Conservation (phyloP, 2,888 invertebrate genomes). For the Gymnosoma rotundatum region DNA sequence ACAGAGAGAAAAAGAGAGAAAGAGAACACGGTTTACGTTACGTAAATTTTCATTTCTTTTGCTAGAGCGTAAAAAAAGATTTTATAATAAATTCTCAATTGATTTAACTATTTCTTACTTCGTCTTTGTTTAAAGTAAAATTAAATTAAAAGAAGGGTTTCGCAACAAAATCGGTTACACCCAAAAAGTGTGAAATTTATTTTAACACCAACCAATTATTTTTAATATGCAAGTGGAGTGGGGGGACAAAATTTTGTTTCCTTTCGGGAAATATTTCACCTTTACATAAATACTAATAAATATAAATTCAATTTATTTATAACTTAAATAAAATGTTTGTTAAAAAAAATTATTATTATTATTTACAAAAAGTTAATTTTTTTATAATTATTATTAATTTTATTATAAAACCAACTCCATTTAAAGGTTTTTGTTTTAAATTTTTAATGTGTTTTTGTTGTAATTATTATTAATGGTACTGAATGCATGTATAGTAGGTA, state of each 20-base stretch:
- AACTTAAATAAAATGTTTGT: conserved; percentile 44
- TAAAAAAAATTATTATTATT: conserved; percentile 44
- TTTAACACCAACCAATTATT: conserved; percentile 74
- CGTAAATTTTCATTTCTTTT: background rate
- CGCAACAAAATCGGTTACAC: conserved; percentile 79
- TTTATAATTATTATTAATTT: conserved; percentile 26
- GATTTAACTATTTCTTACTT: conserved; percentile 26
- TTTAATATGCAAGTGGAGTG: background rate
- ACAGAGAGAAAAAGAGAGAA: background rate
- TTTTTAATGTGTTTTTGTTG: conserved; percentile 41
- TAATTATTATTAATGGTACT: conserved; percentile 17
- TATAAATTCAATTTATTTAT: conserved; percentile 42
- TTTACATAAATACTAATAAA: conserved; percentile 34
- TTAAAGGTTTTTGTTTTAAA: conserved; percentile 10
- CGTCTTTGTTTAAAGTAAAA: conserved; percentile 37
- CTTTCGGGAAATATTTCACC: conserved; percentile 4
- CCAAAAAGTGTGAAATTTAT: conserved; percentile 75
- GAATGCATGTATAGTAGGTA: conserved; percentile 22
- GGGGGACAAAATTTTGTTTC: background rate
- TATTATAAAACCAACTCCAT: conserved; percentile 67
- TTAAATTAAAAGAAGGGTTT: conserved; percentile 34
- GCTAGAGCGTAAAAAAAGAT: background rate
- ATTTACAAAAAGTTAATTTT: conserved; percentile 61
- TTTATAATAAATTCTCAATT: too few species aligned
- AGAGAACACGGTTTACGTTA: background rate